Evolutionary conservation across 2,888 invertebrate genomes (phyloP).

Genomic region (Pyrocoelia pectoralis): DNA sequence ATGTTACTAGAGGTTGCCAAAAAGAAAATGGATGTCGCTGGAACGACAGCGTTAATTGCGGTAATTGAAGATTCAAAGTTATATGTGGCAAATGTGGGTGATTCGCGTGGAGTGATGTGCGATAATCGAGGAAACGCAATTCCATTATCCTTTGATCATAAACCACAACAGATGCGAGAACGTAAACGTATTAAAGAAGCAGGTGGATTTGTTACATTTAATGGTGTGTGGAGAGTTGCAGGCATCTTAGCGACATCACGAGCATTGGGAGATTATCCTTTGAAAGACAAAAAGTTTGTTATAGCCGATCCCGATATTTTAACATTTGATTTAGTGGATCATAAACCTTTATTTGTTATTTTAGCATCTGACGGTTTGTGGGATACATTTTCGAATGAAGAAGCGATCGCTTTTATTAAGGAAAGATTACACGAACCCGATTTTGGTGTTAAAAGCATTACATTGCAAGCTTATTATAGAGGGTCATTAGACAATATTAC

Average conservation of each 20-base stretch:
- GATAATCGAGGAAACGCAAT: constrained; percentile 89
- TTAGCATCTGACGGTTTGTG: constrained; percentile 95
- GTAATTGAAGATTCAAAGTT: constrained; percentile 82
- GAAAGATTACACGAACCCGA: constrained; percentile 86
- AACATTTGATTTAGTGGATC: constrained; percentile 87
- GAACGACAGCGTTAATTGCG: constrained; percentile 92
- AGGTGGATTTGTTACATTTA: constrained; percentile 93
- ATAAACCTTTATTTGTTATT: constrained; percentile 88
- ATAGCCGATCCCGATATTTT: constrained; percentile 96
- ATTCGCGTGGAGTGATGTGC: constrained; percentile 95
- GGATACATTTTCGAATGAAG: constrained; percentile 96
- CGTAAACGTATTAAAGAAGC: constrained; percentile 92
- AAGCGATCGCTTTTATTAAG: constrained; percentile 88
- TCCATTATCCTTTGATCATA: constrained; percentile 94
- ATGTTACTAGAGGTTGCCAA: constrained; percentile 84
- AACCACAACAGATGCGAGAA: constrained; percentile 95
- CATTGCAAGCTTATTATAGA: constrained; percentile 88
- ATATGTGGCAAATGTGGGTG: constrained; percentile 95
- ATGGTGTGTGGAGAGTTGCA: constrained; percentile 96
- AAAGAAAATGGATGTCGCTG: constrained; percentile 77
- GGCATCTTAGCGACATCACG: constrained; percentile 94
- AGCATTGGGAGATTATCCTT: constrained; percentile 93
- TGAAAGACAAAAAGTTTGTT: constrained; percentile 92
- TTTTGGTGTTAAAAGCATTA: constrained; percentile 90
- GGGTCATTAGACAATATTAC: constrained; percentile 97